Evolutionary conservation across 2,113 vertebrate species (phyloP).

Genomic region (Vulpes lagopus): DNA sequence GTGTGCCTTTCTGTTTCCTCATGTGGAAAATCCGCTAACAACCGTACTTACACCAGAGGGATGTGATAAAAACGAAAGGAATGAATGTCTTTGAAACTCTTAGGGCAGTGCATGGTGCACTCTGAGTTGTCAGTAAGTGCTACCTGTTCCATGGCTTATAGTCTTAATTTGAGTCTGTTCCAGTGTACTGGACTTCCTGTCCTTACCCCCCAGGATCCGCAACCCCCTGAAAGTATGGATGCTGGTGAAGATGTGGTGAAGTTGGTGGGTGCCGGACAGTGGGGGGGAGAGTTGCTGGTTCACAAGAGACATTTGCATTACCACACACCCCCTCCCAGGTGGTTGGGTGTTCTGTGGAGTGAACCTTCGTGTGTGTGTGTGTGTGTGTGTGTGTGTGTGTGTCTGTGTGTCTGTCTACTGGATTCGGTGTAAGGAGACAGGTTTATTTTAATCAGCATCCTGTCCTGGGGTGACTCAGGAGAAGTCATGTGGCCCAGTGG

Average conservation of each 20-base stretch:
- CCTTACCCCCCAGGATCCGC: background rate
- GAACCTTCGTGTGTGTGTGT: background rate
- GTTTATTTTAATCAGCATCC: background rate
- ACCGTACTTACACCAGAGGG: background rate
- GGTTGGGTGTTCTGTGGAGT: background rate
- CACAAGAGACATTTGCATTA: no score
- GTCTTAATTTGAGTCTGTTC: background rate
- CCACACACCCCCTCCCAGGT: background rate
- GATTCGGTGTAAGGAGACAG: background rate
- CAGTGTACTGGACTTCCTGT: background rate
- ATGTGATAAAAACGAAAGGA: background rate
- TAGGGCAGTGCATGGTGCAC: background rate
- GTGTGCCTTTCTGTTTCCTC: background rate
- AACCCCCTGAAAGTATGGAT: background rate
- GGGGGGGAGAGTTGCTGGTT: background rate
- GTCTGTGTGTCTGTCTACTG: no score
- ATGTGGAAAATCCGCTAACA: background rate
- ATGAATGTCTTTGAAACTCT: background rate
- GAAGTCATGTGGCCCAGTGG: background rate
- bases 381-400: no score
- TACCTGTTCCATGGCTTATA: background rate
- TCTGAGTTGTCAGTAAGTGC: background rate
- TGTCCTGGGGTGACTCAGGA: background rate
- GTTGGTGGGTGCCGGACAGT: no score
- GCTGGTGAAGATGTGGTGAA: background rate